Percentiles rank a stretch among this genome's conserved stretches.
phyloP scores from a whole-genome alignment of 37 sponge, comb jelly and placozoan species.

The Halichondria panicea region DNA sequence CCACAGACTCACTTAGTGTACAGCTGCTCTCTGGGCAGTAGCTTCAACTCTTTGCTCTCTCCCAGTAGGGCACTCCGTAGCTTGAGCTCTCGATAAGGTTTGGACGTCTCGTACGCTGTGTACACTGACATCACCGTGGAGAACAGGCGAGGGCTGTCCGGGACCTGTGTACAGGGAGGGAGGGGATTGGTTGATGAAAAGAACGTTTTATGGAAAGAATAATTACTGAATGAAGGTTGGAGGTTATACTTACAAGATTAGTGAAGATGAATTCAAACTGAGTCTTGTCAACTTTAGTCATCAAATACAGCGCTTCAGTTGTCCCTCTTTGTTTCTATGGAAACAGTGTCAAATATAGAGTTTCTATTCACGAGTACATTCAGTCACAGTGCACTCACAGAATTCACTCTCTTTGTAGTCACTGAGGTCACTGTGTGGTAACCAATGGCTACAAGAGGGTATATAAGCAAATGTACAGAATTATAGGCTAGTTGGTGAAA shows the following conservation, averaged over 20 bases:
- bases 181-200: background rate
- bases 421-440: slow-evolving; percentile 65
- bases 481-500: slow-evolving; percentile 39
- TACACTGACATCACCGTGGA: slow-evolving; percentile 74
- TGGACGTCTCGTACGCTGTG: slow-evolving; percentile 84
- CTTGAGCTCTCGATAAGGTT: slow-evolving; percentile 83
- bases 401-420: slow-evolving; percentile 46
- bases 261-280: slow-evolving; percentile 98
- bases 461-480: background rate
- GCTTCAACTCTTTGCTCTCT: slow-evolving; percentile 74
- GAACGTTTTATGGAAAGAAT: too few relatives aligned
- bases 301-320: slow-evolving; percentile 78
- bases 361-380: too few relatives aligned
- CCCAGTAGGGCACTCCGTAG: slow-evolving; percentile 79
- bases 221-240: too few relatives aligned
- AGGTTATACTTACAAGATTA: slow-evolving; percentile 63
- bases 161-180: slow-evolving; percentile 30
- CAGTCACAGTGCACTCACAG: slow-evolving; percentile 47
- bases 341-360: too few relatives aligned
- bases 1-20: slow-evolving; percentile 88
- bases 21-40: slow-evolving; percentile 88
- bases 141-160: slow-evolving; percentile 75
- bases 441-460: slow-evolving; percentile 91
- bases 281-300: slow-evolving; percentile 70
- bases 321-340: slow-evolving; percentile 71